These are phyloP conservation scores for Wasmannia auropunctata DNA, from an alignment of 1,140 invertebrate species.

Conservation along the genomic window DNA sequence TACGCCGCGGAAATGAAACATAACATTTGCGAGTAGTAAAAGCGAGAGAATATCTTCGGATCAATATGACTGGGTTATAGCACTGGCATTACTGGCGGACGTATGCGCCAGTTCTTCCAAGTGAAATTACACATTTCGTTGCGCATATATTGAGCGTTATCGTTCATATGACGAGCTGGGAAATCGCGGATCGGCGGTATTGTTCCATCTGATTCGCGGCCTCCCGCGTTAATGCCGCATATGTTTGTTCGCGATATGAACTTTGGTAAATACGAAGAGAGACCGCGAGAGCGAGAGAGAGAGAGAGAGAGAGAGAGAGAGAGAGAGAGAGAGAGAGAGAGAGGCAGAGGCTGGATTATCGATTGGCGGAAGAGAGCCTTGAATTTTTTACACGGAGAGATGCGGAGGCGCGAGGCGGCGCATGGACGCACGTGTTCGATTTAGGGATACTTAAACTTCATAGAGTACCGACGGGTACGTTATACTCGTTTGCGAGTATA, in stretches of 20 bases:
- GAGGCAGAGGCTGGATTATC: neutral
- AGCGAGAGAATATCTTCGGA: conserved; percentile 1
- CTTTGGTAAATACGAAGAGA: conserved; percentile 13
- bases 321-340: too few relatives aligned
- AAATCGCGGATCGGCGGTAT: conserved; percentile 17
- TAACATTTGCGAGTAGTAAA: conserved; percentile 36
- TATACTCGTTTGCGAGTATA: neutral
- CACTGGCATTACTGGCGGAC: neutral
- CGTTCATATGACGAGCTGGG: neutral
- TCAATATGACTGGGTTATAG: conserved; percentile 37
- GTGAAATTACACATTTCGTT: conserved; percentile 31
- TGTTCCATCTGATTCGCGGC: conserved; percentile 28
- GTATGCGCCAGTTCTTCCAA: conserved; percentile 16
- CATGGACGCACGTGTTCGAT: neutral
- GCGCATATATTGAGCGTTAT: neutral
- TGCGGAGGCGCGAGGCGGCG: neutral
- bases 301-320: too few relatives aligned
- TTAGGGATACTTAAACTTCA: conserved; percentile 16
- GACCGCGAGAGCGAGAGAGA: too few relatives aligned
- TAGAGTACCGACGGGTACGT: neutral
- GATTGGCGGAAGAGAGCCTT: neutral
- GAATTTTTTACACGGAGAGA: conserved; percentile 12
- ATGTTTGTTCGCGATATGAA: conserved; percentile 42
- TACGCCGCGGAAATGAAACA: neutral
- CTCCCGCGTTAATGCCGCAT: neutral